Evolutionary conservation across 2,888 invertebrate genomes (phyloP).

Genomic region (Catonia carolina): DNA sequence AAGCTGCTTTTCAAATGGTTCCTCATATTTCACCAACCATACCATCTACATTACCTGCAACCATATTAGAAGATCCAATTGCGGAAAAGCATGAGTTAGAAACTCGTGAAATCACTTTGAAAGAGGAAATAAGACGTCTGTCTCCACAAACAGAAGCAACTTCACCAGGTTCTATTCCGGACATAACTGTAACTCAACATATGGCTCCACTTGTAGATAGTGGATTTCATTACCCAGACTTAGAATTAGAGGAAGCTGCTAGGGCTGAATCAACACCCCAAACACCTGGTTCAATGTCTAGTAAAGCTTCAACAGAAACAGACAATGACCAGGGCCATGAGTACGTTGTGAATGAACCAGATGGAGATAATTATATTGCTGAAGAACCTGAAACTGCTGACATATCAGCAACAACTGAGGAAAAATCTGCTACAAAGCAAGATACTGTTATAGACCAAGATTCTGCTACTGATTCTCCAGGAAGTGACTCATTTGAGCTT

Average conservation of each 20-base stretch:
- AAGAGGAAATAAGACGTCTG: conserved; percentile 44
- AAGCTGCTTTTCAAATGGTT: conserved; percentile 47
- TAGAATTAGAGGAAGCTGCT: conserved; percentile 45
- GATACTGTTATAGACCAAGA: conserved; percentile 47
- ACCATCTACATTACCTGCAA: conserved; percentile 44
- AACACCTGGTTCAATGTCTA: conserved; percentile 56
- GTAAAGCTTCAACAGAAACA: conserved; percentile 56
- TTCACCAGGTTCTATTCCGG: conserved; percentile 57
- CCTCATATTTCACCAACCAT: conserved; percentile 46
- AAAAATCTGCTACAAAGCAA: conserved; percentile 46
- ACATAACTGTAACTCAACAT: conserved; percentile 56
- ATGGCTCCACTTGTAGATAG: conserved; percentile 46
- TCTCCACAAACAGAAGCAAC: conserved; percentile 41
- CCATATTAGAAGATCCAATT: conserved; percentile 46
- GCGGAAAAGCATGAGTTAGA: conserved; percentile 49
- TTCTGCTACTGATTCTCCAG: conserved; percentile 58
- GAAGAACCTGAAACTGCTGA: conserved; percentile 48
- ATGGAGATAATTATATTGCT: conserved; percentile 49
- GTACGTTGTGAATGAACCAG: conserved; percentile 54
- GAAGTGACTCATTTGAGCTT: conserved; percentile 80
- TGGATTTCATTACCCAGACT: conserved; percentile 46
- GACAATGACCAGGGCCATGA: conserved; percentile 55
- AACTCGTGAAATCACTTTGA: conserved; percentile 42
- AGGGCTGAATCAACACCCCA: conserved; percentile 45
- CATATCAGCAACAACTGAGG: conserved; percentile 54